Base-by-base conservation (phyloP, 1,140 invertebrate genomes). In the Anastrepha ludens region DNA sequence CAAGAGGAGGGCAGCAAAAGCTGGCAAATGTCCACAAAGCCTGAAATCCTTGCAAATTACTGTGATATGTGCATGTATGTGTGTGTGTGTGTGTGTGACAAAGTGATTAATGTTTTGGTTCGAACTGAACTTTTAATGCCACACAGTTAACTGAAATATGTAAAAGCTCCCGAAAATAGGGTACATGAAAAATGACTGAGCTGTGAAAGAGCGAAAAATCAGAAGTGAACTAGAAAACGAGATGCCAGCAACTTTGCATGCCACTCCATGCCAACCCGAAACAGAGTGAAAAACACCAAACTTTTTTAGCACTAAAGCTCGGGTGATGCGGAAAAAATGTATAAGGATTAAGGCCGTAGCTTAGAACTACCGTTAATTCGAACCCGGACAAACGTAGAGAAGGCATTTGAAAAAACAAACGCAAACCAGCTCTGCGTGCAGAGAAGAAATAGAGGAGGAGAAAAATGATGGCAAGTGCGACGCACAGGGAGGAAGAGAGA, bases 101-200 rank as follows among this genome's bases (percentile, higher is more conserved):
- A 44, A 74, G 74, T 81, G 74, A 81, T 81, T 81, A 81, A 81
- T 81, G 74, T 55, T 81, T 81, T 81, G 74, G 74, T 81, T 81
- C 29, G 44, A 81, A 55, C 74, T 81, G 74, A 81, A 81, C 44
- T 81, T 81, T 81, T 50, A 50, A 81, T 55, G n/a, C 47, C 17
- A 41, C 74, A 81, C 17, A 81, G n/a, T 81, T 81, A 55, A 81
- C 13, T 55, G 74, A 81, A 81, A 81, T 55, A 47, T 81, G 44
- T 58, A 55, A 81, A 81, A 81, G n/a, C 74, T 55, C 7, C 15
- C 11, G 44, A 9, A 55, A 81, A 41, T 55, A 81, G 15, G 20
- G 47, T 17, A 29, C 50, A 29, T 9, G 0, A 39, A 81, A 74
- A 74, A 74, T 47, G 3, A 55, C 4, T 62, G 60, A 15, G 15